These are phyloP conservation scores for Pandemis cinnamomeana DNA, from an alignment of 2,888 invertebrate species.

Conservation along the genomic window DNA sequence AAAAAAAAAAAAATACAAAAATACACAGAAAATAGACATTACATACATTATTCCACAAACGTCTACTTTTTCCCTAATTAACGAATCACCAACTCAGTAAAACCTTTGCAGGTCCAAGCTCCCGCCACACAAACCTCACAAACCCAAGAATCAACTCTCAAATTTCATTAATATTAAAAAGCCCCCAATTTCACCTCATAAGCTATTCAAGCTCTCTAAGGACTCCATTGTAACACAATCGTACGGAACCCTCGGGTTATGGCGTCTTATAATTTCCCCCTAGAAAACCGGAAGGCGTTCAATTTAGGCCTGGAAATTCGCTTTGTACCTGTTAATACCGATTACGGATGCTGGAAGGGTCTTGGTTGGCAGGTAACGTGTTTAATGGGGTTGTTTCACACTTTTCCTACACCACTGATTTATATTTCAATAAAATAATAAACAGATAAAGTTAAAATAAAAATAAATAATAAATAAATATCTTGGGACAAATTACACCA, in stretches of 20 bases:
- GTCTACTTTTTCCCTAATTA: too few relatives aligned
- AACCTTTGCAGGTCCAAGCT: too few relatives aligned
- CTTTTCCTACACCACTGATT: too few relatives aligned
- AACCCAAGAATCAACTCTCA: constrained; percentile 6
- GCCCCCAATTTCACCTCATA: constrained; percentile 18
- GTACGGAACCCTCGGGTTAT: constrained; percentile 23
- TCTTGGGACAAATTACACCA: too few relatives aligned
- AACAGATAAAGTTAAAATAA: too few relatives aligned
- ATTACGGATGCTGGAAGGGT: neutral
- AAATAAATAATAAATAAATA: too few relatives aligned
- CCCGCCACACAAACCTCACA: too few relatives aligned
- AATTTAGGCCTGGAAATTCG: neutral
- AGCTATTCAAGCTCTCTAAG: constrained; percentile 25
- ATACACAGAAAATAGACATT: too few relatives aligned
- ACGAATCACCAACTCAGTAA: too few relatives aligned
- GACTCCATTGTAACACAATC: constrained; percentile 26
- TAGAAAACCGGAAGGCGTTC: constrained; percentile 16
- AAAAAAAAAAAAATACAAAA: too few relatives aligned
- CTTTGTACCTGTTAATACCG: neutral
- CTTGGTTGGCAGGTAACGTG: neutral
- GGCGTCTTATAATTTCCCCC: constrained; percentile 10
- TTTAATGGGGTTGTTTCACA: neutral
- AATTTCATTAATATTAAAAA: constrained; percentile 33
- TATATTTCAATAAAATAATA: too few relatives aligned
- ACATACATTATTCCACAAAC: too few relatives aligned